Evolutionary conservation across 2,888 invertebrate species (phyloP).

Genomic region (Melanargia galathea): DNA sequence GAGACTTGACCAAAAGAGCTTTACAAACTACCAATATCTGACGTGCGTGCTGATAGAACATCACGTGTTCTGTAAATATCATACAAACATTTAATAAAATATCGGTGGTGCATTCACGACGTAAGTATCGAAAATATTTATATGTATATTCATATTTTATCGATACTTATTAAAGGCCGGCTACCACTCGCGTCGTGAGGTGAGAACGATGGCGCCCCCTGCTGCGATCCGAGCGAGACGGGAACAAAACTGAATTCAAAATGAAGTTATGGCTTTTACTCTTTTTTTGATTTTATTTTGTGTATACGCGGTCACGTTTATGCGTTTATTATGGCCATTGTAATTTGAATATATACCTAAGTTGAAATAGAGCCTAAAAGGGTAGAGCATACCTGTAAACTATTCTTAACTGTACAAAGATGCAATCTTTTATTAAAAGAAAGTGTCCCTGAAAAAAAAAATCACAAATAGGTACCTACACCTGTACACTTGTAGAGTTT

Average conservation of each 20-base stretch:
- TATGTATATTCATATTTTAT: constrained; percentile 82
- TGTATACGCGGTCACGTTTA: constrained; percentile 61
- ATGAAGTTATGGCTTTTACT: constrained; percentile 79
- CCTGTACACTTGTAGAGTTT: too few relatives aligned
- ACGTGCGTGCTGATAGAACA: constrained; percentile 9
- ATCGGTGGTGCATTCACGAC: constrained; percentile 18
- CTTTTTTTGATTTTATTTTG: constrained; percentile 73
- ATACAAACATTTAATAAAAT: constrained; percentile 21
- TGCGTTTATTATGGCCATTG: constrained; percentile 49
- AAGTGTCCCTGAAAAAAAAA: too few relatives aligned
- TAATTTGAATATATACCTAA: constrained; percentile 28
- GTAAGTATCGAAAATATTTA: constrained; percentile 74
- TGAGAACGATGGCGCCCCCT: constrained; percentile 81
- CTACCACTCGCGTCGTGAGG: constrained; percentile 82
- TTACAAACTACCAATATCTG: background rate
- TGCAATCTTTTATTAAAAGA: background rate
- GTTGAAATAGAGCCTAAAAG: constrained; percentile 12
- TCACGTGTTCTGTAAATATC: constrained; percentile 14
- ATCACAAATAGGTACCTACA: too few relatives aligned
- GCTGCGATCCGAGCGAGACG: constrained; percentile 76
- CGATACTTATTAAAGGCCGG: constrained; percentile 81
- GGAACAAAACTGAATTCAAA: constrained; percentile 78
- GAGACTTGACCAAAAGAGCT: background rate
- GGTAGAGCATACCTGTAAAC: background rate
- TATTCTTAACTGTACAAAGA: background rate